phyloP scores from a whole-genome alignment of 2,797 vertebrate species.

The Cacajao melanocephalus region DNA sequence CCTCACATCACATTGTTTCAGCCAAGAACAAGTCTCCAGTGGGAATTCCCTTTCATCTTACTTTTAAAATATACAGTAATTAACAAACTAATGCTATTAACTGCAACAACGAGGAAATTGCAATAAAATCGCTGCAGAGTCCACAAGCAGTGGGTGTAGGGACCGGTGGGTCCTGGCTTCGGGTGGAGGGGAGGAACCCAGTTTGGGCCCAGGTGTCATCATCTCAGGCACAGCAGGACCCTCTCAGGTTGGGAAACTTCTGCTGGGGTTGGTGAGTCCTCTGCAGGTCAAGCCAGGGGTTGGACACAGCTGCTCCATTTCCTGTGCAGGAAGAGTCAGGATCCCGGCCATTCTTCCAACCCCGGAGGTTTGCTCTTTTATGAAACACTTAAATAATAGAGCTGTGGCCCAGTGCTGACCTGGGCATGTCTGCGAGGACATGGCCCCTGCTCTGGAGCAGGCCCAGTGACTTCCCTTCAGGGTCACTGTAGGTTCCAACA shows the following conservation, averaged over 20 bases:
- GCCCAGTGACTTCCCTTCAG: slow-evolving; percentile 45
- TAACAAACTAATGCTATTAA: slow-evolving; percentile 80
- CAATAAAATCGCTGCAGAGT: slow-evolving; percentile 69
- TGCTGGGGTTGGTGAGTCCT: not conserved
- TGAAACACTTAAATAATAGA: slow-evolving; percentile 74
- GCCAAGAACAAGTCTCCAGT: slow-evolving; percentile 66
- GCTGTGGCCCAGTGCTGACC: slow-evolving; percentile 39
- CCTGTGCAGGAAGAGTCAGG: slow-evolving; percentile 69
- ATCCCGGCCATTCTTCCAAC: slow-evolving; percentile 70
- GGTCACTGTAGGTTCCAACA: not conserved
- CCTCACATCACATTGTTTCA: slow-evolving; percentile 52
- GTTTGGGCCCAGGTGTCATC: not conserved
- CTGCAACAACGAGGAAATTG: slow-evolving; percentile 69
- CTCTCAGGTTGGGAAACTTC: not conserved
- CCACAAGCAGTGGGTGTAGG: not conserved
- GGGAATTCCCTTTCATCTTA: slow-evolving; percentile 77
- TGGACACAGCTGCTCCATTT: slow-evolving; percentile 52
- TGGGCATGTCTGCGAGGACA: slow-evolving; percentile 8
- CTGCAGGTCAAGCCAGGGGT: slow-evolving; percentile 26
- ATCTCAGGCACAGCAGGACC: not conserved
- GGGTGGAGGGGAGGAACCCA: not conserved
- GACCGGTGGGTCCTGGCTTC: not conserved
- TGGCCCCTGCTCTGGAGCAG: not conserved
- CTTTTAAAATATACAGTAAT: slow-evolving; percentile 79
- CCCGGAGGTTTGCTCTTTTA: slow-evolving; percentile 47